A percentile compares a stretch with the other conserved stretches of the same genome.
phyloP scores from a whole-genome alignment of 2,888 invertebrate genomes.

The Ferdinandea cuprea region DNA sequence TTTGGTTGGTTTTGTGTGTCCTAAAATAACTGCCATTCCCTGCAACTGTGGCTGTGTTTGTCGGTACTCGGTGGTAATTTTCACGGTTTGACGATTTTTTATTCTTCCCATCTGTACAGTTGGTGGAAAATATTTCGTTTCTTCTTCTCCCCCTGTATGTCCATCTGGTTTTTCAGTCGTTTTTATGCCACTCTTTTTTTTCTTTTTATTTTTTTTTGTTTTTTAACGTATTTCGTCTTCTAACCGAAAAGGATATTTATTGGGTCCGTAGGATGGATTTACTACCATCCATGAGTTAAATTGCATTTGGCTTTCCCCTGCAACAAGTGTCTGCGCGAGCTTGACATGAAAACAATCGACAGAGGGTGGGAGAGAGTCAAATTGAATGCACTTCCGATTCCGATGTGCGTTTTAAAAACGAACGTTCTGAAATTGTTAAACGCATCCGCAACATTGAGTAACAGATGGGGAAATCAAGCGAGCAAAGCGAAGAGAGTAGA shows the following conservation, averaged over 20 bases:
- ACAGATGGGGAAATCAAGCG: constrained; percentile 1
- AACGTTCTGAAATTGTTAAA: constrained; percentile 4
- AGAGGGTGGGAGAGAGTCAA: background rate
- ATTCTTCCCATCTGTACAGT: constrained; percentile 28
- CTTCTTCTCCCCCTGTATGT: background rate
- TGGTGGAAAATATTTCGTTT: constrained; percentile 15
- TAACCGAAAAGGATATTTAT: constrained; percentile 51
- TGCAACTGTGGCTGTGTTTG: constrained; percentile 15
- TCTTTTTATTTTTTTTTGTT: background rate
- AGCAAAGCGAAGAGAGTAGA: no score
- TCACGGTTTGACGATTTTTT: constrained; percentile 60
- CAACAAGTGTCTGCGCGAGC: constrained; percentile 41
- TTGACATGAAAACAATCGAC: background rate
- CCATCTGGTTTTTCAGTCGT: constrained; percentile 4
- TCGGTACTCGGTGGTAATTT: constrained; percentile 44
- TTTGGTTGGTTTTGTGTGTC: constrained; percentile 5
- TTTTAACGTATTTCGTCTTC: constrained; percentile 1
- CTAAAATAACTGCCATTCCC: constrained; percentile 34
- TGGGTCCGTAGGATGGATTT: constrained; percentile 30
- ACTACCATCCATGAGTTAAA: constrained; percentile 20
- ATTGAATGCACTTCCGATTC: constrained; percentile 16
- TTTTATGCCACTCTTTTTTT: background rate
- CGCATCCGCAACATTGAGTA: constrained; percentile 2
- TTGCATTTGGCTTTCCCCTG: constrained; percentile 1
- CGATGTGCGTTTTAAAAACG: background rate